Evolutionary conservation across 2,888 invertebrate genomes (phyloP).

Genomic region (Polyommatus iphigenia): DNA sequence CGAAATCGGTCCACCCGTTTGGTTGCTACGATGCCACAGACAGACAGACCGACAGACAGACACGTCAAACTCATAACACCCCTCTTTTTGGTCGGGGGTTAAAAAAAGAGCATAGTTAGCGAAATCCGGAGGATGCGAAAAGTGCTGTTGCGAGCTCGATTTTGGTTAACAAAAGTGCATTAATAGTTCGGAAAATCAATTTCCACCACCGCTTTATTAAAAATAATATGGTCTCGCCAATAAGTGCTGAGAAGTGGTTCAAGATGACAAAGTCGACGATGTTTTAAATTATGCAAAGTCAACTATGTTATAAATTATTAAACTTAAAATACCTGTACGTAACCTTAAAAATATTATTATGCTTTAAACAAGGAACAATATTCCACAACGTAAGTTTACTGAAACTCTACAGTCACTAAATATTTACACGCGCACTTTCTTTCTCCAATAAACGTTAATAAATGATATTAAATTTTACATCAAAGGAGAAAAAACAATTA

Average conservation of each 20-base stretch:
- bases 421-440: neutral
- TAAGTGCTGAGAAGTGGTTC: too few species aligned
- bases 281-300: too few species aligned
- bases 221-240: neutral
- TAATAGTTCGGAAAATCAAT: neutral
- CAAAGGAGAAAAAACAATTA: conserved; percentile 24
- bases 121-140: neutral
- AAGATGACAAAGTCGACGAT: too few species aligned
- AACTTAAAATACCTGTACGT: too few species aligned
- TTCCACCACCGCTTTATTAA: neutral
- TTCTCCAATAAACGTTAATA: conserved; percentile 16
- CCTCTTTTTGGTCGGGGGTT: too few species aligned
- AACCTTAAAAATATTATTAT: too few species aligned
- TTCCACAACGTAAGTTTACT: neutral
- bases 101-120: neutral
- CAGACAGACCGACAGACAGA: too few species aligned
- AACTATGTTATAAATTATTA: too few species aligned
- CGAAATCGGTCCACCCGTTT: too few species aligned
- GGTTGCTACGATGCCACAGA: too few species aligned
- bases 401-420: neutral
- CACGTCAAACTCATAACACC: too few species aligned
- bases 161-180: neutral
- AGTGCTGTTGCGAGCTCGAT: neutral
- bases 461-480: conserved; percentile 20
- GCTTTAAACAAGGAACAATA: too few species aligned